phyloP scores from a whole-genome alignment of 2,888 invertebrate species.

The Ditula angustiorana region DNA sequence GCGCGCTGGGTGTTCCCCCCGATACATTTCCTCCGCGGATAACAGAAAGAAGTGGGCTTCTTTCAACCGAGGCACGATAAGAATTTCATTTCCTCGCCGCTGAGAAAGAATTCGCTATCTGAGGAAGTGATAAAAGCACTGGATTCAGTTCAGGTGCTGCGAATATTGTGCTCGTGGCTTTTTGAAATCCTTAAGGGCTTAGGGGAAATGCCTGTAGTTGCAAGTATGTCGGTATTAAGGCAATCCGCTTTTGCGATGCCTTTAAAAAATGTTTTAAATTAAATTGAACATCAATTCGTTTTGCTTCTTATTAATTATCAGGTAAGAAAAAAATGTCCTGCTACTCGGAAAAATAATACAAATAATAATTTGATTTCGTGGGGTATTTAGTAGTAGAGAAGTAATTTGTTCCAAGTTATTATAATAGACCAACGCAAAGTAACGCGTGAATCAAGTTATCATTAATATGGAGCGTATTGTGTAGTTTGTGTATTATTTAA shows the following conservation, averaged over 20 bases:
- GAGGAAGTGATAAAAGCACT: slow-evolving; percentile 81
- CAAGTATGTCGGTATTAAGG: slow-evolving; percentile 16
- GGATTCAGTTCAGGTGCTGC: slow-evolving; percentile 70
- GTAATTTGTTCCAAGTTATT: too few species aligned
- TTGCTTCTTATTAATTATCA: too few species aligned
- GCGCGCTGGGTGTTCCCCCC: slow-evolving; percentile 60
- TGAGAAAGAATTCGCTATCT: slow-evolving; percentile 77
- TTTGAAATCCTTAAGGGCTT: slow-evolving; percentile 49
- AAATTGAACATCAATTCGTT: background rate
- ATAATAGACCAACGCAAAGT: too few species aligned
- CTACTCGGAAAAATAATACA: too few species aligned
- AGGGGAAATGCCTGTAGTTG: slow-evolving; percentile 39
- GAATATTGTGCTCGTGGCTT: slow-evolving; percentile 57
- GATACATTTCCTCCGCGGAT: slow-evolving; percentile 81
- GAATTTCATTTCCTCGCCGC: slow-evolving; percentile 84
- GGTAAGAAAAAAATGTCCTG: too few species aligned
- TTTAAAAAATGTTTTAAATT: background rate
- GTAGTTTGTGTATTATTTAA: too few species aligned
- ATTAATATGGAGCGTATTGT: too few species aligned
- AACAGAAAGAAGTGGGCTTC: slow-evolving; percentile 79
- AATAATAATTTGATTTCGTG: too few species aligned
- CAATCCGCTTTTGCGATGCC: background rate
- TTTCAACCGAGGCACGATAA: slow-evolving; percentile 81
- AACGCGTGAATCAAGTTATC: too few species aligned
- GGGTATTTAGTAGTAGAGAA: too few species aligned